A percentile compares a stretch with the other conserved stretches of the same genome.
Evolutionary conservation across 2,113 vertebrate species (phyloP).

Genomic region (Myiagra hebetior): DNA sequence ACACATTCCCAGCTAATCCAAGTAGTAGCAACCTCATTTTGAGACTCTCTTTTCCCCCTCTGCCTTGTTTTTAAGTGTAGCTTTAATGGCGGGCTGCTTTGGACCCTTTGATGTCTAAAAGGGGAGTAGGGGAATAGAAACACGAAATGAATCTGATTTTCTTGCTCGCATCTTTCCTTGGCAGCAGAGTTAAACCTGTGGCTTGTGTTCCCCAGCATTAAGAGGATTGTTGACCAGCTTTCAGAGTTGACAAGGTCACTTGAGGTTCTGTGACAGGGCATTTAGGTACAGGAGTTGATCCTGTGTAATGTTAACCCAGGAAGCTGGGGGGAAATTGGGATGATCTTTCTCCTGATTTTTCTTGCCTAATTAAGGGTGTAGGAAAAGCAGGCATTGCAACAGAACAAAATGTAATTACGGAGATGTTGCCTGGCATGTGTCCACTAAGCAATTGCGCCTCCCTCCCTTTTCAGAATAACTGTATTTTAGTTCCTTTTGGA

Average conservation of each 20-base stretch:
- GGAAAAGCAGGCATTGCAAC: conserved; percentile 54
- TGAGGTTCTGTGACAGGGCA: conserved; percentile 55
- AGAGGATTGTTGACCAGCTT: conserved; percentile 65
- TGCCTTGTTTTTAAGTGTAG: not conserved
- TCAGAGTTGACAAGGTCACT: conserved; percentile 65
- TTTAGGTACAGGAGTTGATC: conserved; percentile 48
- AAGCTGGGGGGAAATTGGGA: not conserved
- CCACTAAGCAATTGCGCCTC: not conserved
- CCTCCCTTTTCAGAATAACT: not conserved
- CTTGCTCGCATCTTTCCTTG: conserved; percentile 16
- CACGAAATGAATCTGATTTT: not conserved
- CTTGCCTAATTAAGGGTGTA: conserved; percentile 48
- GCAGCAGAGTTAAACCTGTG: not conserved
- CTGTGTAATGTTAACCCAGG: conserved; percentile 38
- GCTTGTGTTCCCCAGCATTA: conserved; percentile 12
- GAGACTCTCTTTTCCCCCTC: not conserved
- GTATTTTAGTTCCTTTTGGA: not conserved
- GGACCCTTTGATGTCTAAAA: not conserved
- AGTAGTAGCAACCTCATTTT: not conserved
- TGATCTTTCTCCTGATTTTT: conserved; percentile 45
- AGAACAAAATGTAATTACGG: conserved; percentile 49
- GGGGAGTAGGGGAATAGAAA: not conserved
- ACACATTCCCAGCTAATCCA: not conserved
- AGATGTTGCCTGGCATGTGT: conserved; percentile 50
- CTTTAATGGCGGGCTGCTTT: not conserved